Percentiles rank a stretch among this genome's conserved stretches.
phyloP scores from a whole-genome alignment of 2,113 vertebrate species.

The Heterocephalus glaber region DNA sequence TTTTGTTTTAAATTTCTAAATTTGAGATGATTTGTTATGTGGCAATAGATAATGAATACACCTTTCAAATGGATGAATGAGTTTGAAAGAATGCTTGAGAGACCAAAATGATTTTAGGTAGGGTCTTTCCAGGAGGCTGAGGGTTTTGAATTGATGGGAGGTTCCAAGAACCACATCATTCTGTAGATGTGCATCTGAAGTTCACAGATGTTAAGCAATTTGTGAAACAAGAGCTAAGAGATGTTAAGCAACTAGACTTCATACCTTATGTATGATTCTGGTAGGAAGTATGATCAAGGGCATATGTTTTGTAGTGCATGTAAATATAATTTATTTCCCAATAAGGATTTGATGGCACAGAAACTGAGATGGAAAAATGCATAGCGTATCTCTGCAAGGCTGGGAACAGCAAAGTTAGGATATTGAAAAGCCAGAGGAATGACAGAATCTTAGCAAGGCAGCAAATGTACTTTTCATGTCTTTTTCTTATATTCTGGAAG shows the following conservation, averaged over 20 bases:
- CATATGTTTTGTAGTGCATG: not conserved
- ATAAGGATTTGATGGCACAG: not conserved
- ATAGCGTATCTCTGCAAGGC: not conserved
- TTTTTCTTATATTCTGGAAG: not conserved
- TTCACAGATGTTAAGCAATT: not conserved
- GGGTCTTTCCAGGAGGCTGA: not conserved
- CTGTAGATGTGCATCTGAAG: not conserved
- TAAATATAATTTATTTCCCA: not conserved
- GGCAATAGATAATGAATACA: not conserved
- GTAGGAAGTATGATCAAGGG: not conserved
- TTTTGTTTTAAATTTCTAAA: not conserved
- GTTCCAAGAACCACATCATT: not conserved
- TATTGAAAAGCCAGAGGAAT: not conserved
- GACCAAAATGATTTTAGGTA: not conserved
- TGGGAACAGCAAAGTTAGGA: not conserved
- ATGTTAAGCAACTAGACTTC: not conserved
- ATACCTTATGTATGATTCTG: not conserved
- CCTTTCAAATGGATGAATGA: not conserved
- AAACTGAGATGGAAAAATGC: not conserved
- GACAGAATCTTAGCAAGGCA: not conserved
- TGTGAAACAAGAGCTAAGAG: not conserved
- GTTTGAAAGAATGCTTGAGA: not conserved
- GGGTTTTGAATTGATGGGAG: not conserved
- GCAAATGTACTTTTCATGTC: not conserved
- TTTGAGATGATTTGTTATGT: not conserved